These are phyloP conservation scores for Hydrophis major DNA, from an alignment of 2,797 vertebrate genomes.

Conservation along the genomic window DNA sequence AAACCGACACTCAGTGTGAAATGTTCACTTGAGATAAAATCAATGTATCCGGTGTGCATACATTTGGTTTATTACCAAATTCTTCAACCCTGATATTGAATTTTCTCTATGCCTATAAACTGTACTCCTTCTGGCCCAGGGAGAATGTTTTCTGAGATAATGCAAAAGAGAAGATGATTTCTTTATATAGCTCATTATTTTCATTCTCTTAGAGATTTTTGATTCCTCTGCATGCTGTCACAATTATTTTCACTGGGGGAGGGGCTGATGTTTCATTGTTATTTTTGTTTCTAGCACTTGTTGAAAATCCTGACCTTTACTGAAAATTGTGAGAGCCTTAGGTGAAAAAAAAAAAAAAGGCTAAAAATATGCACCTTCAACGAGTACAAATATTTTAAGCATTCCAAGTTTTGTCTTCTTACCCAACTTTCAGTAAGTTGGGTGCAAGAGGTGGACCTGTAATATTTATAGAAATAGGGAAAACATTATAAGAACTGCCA, in stretches of 20 bases:
- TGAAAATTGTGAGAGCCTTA: background rate
- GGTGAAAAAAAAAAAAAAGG: background rate
- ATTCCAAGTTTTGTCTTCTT: background rate
- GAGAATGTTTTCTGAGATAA: too few species aligned
- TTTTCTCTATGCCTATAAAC: background rate
- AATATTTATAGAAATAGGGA: background rate
- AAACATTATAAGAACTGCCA: background rate
- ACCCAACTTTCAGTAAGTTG: background rate
- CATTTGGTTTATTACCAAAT: background rate
- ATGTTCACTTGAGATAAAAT: background rate
- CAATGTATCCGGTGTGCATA: background rate
- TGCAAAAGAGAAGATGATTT: background rate
- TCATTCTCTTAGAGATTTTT: background rate
- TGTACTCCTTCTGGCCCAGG: background rate
- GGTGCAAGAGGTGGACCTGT: background rate
- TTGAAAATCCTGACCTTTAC: background rate
- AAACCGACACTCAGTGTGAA: background rate
- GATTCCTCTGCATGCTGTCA: background rate
- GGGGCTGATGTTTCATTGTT: background rate
- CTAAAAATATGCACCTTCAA: background rate
- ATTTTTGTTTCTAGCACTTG: background rate
- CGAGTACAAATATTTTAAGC: accelerated
- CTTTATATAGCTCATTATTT: background rate
- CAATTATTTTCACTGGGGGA: background rate
- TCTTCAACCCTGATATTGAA: background rate